phyloP scores from a whole-genome alignment of 23 tunicate species.

The Diplosoma virens region DNA sequence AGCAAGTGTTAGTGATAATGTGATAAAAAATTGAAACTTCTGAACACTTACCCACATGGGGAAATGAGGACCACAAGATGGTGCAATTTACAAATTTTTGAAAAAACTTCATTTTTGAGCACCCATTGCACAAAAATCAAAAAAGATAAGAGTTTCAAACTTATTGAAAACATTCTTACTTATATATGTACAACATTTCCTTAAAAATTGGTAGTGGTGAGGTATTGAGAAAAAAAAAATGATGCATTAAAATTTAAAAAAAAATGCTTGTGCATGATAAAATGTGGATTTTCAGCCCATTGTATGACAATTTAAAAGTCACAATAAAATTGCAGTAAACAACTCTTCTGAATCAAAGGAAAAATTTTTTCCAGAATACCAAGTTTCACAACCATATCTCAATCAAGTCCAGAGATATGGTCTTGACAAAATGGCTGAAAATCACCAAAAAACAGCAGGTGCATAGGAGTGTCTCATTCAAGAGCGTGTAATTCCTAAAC shows the following conservation, averaged over 20 bases:
- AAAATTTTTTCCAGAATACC: not conserved
- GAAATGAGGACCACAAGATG: not conserved
- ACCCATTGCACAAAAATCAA: not conserved
- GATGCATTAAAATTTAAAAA: not conserved
- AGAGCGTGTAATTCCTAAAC: not conserved
- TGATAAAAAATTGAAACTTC: not conserved
- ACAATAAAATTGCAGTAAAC: not conserved
- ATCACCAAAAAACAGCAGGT: not conserved
- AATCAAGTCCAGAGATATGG: not conserved
- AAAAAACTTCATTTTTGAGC: not conserved
- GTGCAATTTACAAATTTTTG: not conserved
- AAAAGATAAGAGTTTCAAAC: not conserved
- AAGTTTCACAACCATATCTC: not conserved
- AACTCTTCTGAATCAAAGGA: not conserved
- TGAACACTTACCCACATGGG: not conserved
- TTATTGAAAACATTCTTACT: not conserved
- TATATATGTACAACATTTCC: not conserved
- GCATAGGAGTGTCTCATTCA: not conserved
- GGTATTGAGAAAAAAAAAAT: not conserved
- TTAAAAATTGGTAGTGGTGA: not conserved
- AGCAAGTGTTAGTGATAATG: not conserved
- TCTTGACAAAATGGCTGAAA: not conserved
- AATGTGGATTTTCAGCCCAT: not conserved
- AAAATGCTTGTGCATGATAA: not conserved
- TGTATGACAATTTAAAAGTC: not conserved